Percentiles rank a stretch among this genome's conserved stretches.
Conservation (phyloP, 2,113 vertebrate genomes). For the Sus scrofa region T2T-Sscrofa CM000826.6:90391001-90391500, state of each 20-base stretch:
- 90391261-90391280: background rate
- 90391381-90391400: background rate
- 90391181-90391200: constrained; percentile 32
- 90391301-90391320: background rate
- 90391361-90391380: background rate
- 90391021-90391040: background rate
- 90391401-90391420: background rate
- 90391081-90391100: constrained; percentile 49
- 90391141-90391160: constrained; percentile 41
- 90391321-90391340: background rate
- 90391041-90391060: constrained; percentile 7
- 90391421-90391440: background rate
- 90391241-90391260: background rate
- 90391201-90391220: background rate
- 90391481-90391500: background rate
- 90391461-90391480: too few relatives aligned
- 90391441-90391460: background rate
- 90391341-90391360: background rate
- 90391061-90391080: background rate
- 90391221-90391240: background rate
- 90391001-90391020: background rate
- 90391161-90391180: constrained; percentile 47
- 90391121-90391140: background rate
- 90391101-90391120: constrained; percentile 47
- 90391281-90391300: background rate